Conservation (phyloP, 2,113 vertebrate genomes). For the Poecilia latipinna region DNA sequence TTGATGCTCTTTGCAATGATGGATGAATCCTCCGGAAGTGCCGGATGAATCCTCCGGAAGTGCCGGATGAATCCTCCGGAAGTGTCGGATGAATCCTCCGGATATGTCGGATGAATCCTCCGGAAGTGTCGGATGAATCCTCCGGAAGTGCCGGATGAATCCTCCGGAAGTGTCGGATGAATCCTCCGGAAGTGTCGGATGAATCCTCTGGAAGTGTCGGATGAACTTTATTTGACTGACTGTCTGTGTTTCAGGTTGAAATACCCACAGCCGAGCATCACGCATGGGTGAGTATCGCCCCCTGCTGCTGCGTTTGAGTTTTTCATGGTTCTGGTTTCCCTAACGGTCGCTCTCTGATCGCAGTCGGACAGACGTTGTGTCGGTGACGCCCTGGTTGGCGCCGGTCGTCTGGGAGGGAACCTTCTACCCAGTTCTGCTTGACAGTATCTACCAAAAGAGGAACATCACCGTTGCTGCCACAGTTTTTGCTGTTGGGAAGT, state of each 20-base stretch:
- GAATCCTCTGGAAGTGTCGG: not conserved
- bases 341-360: not conserved
- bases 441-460: constrained; percentile 56
- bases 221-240: not conserved
- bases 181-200: no score
- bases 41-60: no score
- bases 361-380: constrained; percentile 73
- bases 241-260: constrained; percentile 47
- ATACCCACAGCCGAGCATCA: constrained; percentile 54
- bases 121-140: no score
- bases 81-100: no score
- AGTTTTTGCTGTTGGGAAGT: constrained; percentile 85
- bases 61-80: no score
- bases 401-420: constrained; percentile 83
- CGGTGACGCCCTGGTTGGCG: constrained; percentile 80
- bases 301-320: not conserved
- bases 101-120: no score
- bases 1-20: no score
- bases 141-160: no score
- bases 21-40: no score
- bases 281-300: constrained; percentile 31
- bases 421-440: constrained; percentile 67
- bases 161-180: no score
- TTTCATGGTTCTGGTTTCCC: not conserved
- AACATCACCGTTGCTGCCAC: constrained; percentile 79